Percentiles rank a stretch among this genome's conserved stretches.
phyloP scores from a whole-genome alignment of 2,888 invertebrate species.

The Lepidocyrtinus sp. region DNA sequence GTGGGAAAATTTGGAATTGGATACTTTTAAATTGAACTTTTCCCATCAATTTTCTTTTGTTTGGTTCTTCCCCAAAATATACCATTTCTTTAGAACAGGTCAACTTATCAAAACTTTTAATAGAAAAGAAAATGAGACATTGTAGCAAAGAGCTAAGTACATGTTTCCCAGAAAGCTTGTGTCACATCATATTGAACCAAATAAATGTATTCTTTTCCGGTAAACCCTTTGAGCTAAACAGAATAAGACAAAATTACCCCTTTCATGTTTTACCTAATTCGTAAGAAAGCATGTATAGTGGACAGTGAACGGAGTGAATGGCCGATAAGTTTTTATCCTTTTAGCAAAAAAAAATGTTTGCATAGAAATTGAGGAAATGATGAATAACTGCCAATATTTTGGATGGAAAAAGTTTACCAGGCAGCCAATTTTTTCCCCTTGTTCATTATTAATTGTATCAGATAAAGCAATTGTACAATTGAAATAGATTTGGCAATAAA shows the following conservation, averaged over 20 bases:
- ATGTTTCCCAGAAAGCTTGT: too few relatives aligned
- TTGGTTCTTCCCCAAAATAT: slow-evolving; percentile 26
- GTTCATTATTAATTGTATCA: not conserved
- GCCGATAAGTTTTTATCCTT: not conserved
- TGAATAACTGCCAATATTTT: not conserved
- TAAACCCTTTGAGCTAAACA: too few relatives aligned
- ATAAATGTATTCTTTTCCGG: too few relatives aligned
- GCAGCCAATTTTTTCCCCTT: not conserved
- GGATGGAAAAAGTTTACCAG: not conserved
- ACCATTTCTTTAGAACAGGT: slow-evolving; percentile 43
- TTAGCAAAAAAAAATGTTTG: slow-evolving; percentile 1
- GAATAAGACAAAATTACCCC: slow-evolving; percentile 1
- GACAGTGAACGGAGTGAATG: too few relatives aligned
- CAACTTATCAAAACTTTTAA: slow-evolving; percentile 42
- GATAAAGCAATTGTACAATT: slow-evolving; percentile 4
- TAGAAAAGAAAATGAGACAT: not conserved
- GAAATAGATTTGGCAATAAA: not conserved
- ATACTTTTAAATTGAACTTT: slow-evolving; percentile 44
- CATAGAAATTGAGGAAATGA: not conserved
- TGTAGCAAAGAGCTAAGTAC: not conserved
- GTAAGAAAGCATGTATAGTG: too few relatives aligned
- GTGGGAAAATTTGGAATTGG: slow-evolving; percentile 57
- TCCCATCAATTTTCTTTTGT: slow-evolving; percentile 28
- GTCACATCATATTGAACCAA: too few relatives aligned
- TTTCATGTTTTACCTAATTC: slow-evolving; percentile 18